Percentiles rank a stretch among this genome's conserved stretches.
phyloP scores from a whole-genome alignment of 2,797 vertebrate species.

The Chiroxiphia lanceolata region DNA sequence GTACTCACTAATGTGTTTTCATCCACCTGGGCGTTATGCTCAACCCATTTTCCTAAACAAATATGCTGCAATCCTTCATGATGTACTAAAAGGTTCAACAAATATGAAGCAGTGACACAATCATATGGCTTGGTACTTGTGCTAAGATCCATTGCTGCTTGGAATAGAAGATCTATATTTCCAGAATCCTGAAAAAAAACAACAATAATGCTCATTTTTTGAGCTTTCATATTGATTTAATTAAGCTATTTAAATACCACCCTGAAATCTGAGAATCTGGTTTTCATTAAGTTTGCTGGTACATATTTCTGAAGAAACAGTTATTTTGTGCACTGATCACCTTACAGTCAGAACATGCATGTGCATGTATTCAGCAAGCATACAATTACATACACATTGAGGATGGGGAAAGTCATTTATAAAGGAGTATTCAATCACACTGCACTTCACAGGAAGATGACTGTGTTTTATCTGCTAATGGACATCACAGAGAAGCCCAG shows the following conservation, averaged over 20 bases:
- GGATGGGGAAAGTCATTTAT: not conserved
- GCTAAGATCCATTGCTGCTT: slow-evolving; percentile 87
- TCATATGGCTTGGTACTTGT: slow-evolving; percentile 95
- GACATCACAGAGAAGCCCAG: not conserved
- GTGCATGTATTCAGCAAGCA: not conserved
- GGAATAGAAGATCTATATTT: slow-evolving; percentile 75
- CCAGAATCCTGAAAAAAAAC: slow-evolving; percentile 51
- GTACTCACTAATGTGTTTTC: slow-evolving; percentile 19
- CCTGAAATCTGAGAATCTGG: not conserved
- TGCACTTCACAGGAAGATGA: not conserved
- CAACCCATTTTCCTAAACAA: slow-evolving; percentile 64
- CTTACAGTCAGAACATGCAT: not conserved
- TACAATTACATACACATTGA: not conserved
- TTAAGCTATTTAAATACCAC: not conserved
- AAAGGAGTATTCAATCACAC: not conserved
- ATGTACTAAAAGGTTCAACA: slow-evolving; percentile 85
- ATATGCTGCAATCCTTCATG: slow-evolving; percentile 73
- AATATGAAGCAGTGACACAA: slow-evolving; percentile 90
- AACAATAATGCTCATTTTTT: not conserved
- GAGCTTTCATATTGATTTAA: not conserved
- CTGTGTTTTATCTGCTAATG: not conserved
- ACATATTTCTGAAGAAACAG: not conserved
- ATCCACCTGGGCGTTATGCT: not conserved
- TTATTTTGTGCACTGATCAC: not conserved
- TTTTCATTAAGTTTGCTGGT: not conserved